These are phyloP conservation scores for Marmota monax DNA, from an alignment of 2,113 vertebrate species.

Conservation along the genomic window DNA sequence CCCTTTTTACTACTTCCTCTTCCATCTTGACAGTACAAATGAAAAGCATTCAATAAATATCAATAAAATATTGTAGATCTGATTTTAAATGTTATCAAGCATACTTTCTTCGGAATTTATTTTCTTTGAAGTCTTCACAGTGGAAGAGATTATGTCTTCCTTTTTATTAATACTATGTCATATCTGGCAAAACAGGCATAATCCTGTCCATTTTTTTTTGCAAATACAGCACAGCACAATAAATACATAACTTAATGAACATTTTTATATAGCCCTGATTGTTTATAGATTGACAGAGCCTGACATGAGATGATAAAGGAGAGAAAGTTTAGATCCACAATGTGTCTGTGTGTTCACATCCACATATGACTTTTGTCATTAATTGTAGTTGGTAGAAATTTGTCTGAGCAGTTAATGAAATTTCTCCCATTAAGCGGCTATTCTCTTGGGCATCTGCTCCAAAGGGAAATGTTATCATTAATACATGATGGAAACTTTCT, in stretches of 20 bases:
- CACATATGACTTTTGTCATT: conserved; percentile 17
- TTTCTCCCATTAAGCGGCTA: conserved; percentile 23
- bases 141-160: conserved; percentile 50
- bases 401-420: conserved; percentile 57
- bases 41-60: conserved; percentile 39
- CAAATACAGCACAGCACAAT: not conserved
- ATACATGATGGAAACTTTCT: not conserved
- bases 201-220: conserved; percentile 6
- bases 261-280: conserved; percentile 24
- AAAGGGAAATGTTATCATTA: conserved; percentile 46
- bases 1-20: conserved; percentile 38
- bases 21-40: not conserved
- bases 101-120: conserved; percentile 40
- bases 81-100: conserved; percentile 61
- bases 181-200: conserved; percentile 40
- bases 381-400: not conserved
- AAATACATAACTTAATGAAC: conserved; percentile 1
- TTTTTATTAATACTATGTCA: conserved; percentile 54
- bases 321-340: not conserved
- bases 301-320: not conserved
- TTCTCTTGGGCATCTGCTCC: conserved; percentile 29
- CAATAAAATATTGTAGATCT: conserved; percentile 25
- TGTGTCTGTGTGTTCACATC: not conserved
- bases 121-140: conserved; percentile 47
- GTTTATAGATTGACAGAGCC: not conserved